Percentiles rank a stretch among this genome's conserved stretches.
Conservation (phyloP, 2,797 vertebrate genomes). For the Onychomys torridus region DNA sequence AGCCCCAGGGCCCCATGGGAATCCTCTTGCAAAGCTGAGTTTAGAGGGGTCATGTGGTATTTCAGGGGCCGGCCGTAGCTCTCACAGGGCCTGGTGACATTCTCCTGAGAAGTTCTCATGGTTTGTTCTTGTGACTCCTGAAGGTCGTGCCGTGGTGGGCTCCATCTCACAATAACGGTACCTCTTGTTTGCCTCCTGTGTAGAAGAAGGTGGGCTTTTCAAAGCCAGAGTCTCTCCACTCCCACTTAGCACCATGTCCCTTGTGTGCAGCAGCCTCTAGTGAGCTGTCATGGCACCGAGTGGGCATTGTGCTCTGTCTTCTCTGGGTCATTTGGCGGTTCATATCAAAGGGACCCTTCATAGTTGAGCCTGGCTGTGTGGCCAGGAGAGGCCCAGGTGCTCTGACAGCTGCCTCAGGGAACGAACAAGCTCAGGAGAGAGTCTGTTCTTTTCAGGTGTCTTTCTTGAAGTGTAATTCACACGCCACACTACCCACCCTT, state of each 20-base stretch:
- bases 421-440: not conserved
- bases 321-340: not conserved
- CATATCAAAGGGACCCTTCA: not conserved
- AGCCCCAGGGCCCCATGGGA: fast-evolving
- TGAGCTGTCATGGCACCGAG: not conserved
- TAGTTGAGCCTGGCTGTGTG: not conserved
- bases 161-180: not conserved
- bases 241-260: not conserved
- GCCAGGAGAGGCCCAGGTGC: fast-evolving
- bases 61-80: fast-evolving
- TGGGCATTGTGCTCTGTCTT: not conserved
- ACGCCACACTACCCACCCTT: not conserved
- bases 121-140: fast-evolving
- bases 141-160: not conserved
- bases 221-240: not conserved
- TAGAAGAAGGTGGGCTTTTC: no score
- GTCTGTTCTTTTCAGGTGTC: not conserved
- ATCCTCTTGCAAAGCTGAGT: not conserved
- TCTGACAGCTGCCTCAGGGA: not conserved
- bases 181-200: not conserved
- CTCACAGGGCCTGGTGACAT: fast-evolving
- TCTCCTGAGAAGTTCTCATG: fast-evolving
- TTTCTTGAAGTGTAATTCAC: not conserved
- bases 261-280: not conserved
- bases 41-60: fast-evolving